phyloP scores from a whole-genome alignment of 2,797 vertebrate species.

The Enteromius radiatus region DNA sequence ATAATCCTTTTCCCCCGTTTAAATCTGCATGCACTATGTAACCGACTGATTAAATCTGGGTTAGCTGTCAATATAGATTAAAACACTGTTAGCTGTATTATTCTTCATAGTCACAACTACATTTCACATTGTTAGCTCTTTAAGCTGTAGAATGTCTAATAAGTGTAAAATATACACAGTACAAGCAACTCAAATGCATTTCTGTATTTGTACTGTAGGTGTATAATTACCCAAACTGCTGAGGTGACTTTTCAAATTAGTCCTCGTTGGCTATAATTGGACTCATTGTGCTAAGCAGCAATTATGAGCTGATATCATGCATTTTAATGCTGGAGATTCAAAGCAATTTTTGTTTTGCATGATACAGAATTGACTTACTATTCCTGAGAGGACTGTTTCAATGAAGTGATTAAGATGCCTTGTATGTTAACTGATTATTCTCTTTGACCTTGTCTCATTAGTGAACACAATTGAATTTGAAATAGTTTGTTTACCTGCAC shows the following conservation, averaged over 20 bases:
- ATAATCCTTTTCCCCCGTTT: neutral
- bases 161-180: constrained; percentile 47
- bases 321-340: constrained; percentile 57
- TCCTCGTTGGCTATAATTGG: constrained; percentile 73
- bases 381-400: constrained; percentile 61
- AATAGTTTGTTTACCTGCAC: constrained; percentile 29
- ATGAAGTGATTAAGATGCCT: constrained; percentile 63
- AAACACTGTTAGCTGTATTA: constrained; percentile 22
- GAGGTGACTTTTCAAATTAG: constrained; percentile 71
- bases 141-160: constrained; percentile 26
- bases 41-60: constrained; percentile 8
- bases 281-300: constrained; percentile 67
- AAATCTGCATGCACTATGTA: no score
- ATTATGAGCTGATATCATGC: constrained; percentile 63
- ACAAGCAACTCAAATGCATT: constrained; percentile 69
- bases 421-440: constrained; percentile 47
- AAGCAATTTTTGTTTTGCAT: constrained; percentile 60
- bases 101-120: neutral
- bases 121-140: neutral
- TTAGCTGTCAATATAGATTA: constrained; percentile 10
- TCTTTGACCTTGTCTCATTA: constrained; percentile 46
- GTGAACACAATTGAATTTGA: constrained; percentile 17
- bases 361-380: constrained; percentile 60
- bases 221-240: constrained; percentile 69
- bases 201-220: constrained; percentile 65